A percentile compares a stretch with the other conserved stretches of the same genome.
Conservation (phyloP, 1,140 invertebrate species). For the Papilio machaon region DNA sequence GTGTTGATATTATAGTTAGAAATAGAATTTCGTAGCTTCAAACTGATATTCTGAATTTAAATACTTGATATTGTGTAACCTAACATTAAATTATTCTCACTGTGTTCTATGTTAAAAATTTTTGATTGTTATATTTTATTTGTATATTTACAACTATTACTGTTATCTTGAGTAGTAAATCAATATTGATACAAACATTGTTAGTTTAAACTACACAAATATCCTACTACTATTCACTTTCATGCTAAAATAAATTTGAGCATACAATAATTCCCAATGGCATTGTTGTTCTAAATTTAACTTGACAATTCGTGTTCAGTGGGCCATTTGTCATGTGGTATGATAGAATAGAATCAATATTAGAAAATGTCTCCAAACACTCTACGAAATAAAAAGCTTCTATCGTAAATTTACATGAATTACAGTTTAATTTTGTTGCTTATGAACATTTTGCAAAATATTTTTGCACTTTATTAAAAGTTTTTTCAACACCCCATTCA, state of each 20-base stretch:
- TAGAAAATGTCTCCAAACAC: not conserved
- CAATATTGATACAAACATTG: not conserved
- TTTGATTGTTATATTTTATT: not conserved
- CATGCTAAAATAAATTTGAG: conserved; percentile 12
- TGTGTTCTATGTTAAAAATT: not conserved
- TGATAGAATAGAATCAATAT: conserved; percentile 19
- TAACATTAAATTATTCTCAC: too few relatives aligned
- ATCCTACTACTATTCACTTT: not conserved
- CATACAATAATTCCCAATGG: conserved; percentile 24
- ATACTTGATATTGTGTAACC: too few relatives aligned
- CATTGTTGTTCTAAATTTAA: conserved; percentile 36
- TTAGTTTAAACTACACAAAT: not conserved
- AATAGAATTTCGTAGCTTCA: too few relatives aligned
- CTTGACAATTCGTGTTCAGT: conserved; percentile 29
- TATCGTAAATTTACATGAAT: not conserved
- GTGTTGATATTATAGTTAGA: too few relatives aligned
- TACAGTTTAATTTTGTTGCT: not conserved
- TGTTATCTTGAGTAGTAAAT: not conserved
- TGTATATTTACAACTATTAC: too few relatives aligned
- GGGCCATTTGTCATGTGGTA: conserved; percentile 30
- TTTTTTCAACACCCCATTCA: not conserved
- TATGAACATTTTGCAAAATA: not conserved
- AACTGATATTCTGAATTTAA: too few relatives aligned
- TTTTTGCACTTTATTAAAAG: not conserved
- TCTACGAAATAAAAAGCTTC: not conserved